A percentile compares a stretch with the other conserved stretches of the same genome.
phyloP scores from a whole-genome alignment of 2,797 vertebrate species.

The Trachops cirrhosus region DNA sequence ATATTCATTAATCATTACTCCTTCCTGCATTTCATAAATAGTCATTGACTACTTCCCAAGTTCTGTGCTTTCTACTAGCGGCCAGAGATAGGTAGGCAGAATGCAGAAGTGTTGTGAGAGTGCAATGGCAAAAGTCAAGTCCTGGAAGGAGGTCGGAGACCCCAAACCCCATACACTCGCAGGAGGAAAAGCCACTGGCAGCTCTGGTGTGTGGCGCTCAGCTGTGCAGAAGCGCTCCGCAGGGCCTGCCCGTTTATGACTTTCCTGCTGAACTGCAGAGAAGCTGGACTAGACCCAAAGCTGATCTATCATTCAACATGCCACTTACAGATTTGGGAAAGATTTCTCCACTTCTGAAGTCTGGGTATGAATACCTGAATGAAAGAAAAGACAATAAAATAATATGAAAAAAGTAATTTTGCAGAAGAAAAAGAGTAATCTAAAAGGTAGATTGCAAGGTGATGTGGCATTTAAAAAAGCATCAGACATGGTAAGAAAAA shows the following conservation, averaged over 20 bases:
- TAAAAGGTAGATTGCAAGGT: not conserved
- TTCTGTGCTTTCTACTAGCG: not conserved
- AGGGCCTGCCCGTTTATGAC: not conserved
- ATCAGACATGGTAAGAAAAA: not conserved
- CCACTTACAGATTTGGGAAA: not conserved
- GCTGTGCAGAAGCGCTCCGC: not conserved
- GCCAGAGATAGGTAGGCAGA: too few species aligned
- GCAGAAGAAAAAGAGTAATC: not conserved
- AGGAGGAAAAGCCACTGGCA: fast-evolving
- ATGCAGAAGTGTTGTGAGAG: not conserved
- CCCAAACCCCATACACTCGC: too few species aligned
- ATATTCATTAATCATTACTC: not conserved
- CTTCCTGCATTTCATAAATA: not conserved
- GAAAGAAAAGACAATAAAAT: not conserved
- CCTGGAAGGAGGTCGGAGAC: not conserved
- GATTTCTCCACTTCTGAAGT: not conserved
- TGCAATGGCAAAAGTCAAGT: not conserved
- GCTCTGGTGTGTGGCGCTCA: not conserved
- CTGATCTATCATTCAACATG: not conserved
- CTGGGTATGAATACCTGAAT: not conserved
- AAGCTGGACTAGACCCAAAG: not conserved
- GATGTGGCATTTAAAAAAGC: not conserved
- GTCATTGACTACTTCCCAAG: not conserved
- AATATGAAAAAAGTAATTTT: not conserved
- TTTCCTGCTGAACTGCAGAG: not conserved